phyloP scores from a whole-genome alignment of 2,113 vertebrate species.

The Chelonoidis abingdonii region DNA sequence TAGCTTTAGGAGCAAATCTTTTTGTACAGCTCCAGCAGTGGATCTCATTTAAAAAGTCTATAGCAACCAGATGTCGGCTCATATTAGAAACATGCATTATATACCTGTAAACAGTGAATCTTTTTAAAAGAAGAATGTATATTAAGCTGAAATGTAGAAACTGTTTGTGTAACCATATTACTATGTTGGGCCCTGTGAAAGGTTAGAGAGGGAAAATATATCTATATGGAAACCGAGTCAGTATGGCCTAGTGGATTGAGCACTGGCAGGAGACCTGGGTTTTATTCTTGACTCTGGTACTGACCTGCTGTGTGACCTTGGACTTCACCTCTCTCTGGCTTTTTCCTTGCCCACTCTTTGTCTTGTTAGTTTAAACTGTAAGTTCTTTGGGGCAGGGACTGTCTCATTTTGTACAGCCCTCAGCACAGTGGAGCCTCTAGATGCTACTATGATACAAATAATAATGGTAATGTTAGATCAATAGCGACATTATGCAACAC shows the following conservation, averaged over 20 bases:
- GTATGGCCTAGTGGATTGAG: not conserved
- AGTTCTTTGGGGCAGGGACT: not conserved
- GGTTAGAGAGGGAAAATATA: accelerated
- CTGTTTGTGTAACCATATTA: not conserved
- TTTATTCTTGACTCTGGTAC: not conserved
- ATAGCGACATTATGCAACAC: accelerated
- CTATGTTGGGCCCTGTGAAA: not conserved
- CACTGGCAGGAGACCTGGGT: accelerated
- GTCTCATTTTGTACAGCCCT: not conserved
- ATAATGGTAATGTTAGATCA: not conserved
- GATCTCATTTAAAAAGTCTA: not conserved
- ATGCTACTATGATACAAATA: not conserved
- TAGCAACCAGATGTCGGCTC: accelerated
- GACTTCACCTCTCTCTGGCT: not conserved
- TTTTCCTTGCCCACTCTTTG: not conserved
- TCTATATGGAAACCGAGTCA: not conserved
- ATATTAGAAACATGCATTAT: not conserved
- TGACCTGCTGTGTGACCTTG: not conserved
- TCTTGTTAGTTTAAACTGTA: not conserved
- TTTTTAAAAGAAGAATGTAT: not conserved
- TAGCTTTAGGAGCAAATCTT: accelerated
- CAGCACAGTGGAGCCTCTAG: not conserved
- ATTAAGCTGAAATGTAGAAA: not conserved
- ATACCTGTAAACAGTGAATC: not conserved
- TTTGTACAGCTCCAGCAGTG: not conserved